Conservation (phyloP, 2,797 vertebrate species). For the Catamblyrhynchus diadema region DNA sequence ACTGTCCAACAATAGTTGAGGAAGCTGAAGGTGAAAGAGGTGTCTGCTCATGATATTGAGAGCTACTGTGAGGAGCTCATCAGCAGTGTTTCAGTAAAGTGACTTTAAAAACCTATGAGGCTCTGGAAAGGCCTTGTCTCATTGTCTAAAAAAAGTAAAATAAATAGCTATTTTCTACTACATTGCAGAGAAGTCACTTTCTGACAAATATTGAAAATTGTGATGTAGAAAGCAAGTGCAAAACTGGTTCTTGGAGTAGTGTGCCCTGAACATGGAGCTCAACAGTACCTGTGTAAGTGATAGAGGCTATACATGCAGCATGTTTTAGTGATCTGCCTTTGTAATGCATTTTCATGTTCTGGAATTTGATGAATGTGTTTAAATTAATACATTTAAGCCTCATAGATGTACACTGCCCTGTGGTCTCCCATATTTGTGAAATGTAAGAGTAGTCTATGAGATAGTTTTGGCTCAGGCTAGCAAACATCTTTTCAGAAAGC, state of each 20-base stretch:
- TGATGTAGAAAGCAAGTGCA: neutral
- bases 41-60: neutral
- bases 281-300: neutral
- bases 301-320: neutral
- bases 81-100: neutral
- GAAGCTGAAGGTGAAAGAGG: neutral
- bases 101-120: neutral
- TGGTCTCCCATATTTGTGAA: neutral
- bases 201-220: neutral
- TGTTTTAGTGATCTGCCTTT: neutral
- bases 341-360: neutral
- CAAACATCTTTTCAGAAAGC: neutral
- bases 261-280: neutral
- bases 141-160: neutral
- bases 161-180: neutral
- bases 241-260: neutral
- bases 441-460: neutral
- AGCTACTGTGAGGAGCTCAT: neutral
- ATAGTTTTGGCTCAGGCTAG: neutral
- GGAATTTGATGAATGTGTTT: neutral
- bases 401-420: neutral
- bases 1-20: neutral
- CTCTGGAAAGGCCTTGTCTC: neutral
- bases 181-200: neutral
- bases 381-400: neutral